Percentiles rank a stretch among this genome's conserved stretches.
phyloP scores from a whole-genome alignment of 2,797 vertebrate genomes.

The Coregonus suidteri region DNA sequence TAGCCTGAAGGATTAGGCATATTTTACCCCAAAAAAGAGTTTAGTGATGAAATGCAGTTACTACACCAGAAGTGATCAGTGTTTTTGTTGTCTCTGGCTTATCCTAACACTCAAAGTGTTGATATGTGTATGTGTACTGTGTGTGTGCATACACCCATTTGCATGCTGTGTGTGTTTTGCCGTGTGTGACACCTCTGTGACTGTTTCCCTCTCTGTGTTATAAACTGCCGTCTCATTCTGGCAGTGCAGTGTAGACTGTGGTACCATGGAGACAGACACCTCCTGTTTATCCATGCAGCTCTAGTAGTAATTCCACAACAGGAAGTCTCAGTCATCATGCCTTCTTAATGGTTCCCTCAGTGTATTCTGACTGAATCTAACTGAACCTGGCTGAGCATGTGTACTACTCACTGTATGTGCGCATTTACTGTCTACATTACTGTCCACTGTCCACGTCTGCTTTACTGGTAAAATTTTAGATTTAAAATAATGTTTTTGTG shows the following conservation, averaged over 20 bases:
- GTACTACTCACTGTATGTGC: too few relatives aligned
- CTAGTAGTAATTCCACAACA: neutral
- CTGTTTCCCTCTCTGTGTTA: neutral
- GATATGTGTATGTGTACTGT: neutral
- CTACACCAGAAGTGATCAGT: neutral
- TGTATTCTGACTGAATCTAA: too few relatives aligned
- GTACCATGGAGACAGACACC: neutral
- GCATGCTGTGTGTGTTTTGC: too few relatives aligned
- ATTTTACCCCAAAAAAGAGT: neutral
- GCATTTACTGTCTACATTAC: too few relatives aligned
- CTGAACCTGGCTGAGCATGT: too few relatives aligned
- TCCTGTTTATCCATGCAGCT: neutral
- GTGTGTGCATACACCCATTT: too few relatives aligned
- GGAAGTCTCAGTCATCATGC: neutral
- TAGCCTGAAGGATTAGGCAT: neutral
- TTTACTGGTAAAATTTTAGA: too few relatives aligned
- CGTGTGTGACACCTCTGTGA: too few relatives aligned
- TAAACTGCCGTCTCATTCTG: neutral
- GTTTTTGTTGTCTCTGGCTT: neutral
- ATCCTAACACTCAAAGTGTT: neutral
- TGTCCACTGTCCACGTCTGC: too few relatives aligned
- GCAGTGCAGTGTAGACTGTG: neutral
- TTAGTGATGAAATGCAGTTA: neutral
- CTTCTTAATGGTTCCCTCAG: neutral
- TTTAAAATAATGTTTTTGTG: too few relatives aligned